phyloP scores from a whole-genome alignment of 2,113 vertebrate species.

The Tupaia chinensis region DNA sequence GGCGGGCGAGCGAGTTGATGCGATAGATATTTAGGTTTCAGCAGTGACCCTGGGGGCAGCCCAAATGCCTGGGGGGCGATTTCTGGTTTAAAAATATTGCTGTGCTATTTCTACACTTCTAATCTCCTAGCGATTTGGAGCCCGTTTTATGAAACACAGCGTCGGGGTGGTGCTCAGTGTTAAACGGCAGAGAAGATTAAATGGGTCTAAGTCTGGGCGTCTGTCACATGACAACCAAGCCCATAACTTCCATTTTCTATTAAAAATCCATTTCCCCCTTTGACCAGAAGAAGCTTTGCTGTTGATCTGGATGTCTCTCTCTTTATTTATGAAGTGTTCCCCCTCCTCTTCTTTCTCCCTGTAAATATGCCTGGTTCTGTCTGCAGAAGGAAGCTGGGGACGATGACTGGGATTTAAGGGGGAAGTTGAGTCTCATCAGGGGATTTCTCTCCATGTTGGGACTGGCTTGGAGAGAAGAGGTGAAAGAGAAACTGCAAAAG shows the following conservation, averaged over 20 bases:
- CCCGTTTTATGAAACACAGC: conserved; percentile 90
- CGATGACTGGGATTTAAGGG: conserved; percentile 10
- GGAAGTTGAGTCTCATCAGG: neutral
- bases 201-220: conserved; percentile 92
- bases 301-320: conserved; percentile 85
- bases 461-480: neutral
- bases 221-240: conserved; percentile 92
- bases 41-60: conserved; percentile 78
- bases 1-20: neutral
- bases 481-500: neutral
- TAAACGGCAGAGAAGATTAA: conserved; percentile 95
- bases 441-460: conserved; percentile 35
- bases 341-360: conserved; percentile 44
- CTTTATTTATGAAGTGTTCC: conserved; percentile 80
- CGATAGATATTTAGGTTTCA: conserved; percentile 83
- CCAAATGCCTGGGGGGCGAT: conserved; percentile 87
- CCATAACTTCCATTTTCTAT: conserved; percentile 91
- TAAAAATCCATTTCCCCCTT: conserved; percentile 86
- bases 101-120: conserved; percentile 87
- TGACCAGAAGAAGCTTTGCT: conserved; percentile 88
- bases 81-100: conserved; percentile 90
- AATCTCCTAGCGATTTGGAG: conserved; percentile 89
- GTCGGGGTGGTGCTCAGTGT: conserved; percentile 89
- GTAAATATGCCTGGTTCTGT: neutral
- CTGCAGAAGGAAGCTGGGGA: neutral